A percentile compares a stretch with the other conserved stretches of the same genome.
Conservation (phyloP, 2,797 vertebrate species). For the Calcarius lapponicus region DNA sequence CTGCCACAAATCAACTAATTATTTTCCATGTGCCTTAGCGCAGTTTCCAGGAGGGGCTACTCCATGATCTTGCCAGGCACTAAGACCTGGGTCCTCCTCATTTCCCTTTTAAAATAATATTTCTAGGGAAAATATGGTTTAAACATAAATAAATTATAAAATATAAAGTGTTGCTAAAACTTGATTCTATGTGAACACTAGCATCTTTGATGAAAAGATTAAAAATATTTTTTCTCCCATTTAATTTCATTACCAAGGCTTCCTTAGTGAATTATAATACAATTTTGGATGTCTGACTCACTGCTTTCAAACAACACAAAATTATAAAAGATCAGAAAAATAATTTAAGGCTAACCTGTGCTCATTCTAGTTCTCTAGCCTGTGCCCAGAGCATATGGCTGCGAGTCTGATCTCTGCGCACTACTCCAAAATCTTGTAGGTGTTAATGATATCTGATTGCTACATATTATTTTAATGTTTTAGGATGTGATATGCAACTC, state of each 20-base stretch:
- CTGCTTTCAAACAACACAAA: background rate
- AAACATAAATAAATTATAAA: background rate
- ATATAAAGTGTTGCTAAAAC: background rate
- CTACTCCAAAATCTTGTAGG: background rate
- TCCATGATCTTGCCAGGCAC: background rate
- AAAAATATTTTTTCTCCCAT: background rate
- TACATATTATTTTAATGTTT: background rate
- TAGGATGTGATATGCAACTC: background rate
- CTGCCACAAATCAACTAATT: background rate
- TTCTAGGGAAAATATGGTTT: background rate
- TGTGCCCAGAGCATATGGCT: background rate
- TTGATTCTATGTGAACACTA: fast-evolving
- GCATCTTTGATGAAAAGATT: background rate
- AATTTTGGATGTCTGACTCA: background rate
- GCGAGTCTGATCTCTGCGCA: background rate
- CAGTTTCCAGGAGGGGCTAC: background rate
- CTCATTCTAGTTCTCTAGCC: background rate
- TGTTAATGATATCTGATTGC: background rate
- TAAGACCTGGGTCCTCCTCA: background rate
- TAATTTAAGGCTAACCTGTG: background rate
- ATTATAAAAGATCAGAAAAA: background rate
- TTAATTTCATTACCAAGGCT: background rate
- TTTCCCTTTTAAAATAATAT: background rate
- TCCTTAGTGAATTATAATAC: background rate
- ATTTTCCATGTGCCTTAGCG: background rate